Conservation (phyloP, 2,797 vertebrate genomes). For the Lepidocolaptes lacrymiger region DNA sequence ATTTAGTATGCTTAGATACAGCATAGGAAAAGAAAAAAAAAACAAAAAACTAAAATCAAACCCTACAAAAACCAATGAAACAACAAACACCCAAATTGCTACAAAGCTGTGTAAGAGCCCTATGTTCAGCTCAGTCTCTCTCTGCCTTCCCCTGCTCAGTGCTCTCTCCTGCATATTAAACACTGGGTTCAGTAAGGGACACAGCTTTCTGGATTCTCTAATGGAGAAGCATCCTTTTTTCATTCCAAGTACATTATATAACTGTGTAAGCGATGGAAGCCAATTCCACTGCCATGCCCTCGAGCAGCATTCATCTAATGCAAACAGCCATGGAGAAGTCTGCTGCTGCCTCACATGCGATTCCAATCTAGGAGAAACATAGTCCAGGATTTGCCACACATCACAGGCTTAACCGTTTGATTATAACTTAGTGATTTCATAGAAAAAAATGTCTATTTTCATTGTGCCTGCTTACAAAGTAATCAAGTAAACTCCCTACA, state of each 20-base stretch:
- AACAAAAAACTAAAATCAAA: not conserved
- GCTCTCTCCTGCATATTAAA: constrained; percentile 59
- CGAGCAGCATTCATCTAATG: constrained; percentile 29
- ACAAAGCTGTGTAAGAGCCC: constrained; percentile 6
- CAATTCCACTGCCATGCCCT: constrained; percentile 21
- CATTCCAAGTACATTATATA: constrained; percentile 54
- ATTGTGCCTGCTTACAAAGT: not conserved
- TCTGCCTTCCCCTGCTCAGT: not conserved
- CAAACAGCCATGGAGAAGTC: constrained; percentile 41
- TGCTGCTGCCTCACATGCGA: constrained; percentile 6
- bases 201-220: constrained; percentile 31
- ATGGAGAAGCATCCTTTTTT: constrained; percentile 40
- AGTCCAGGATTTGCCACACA: constrained; percentile 27
- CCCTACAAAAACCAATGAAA: not conserved
- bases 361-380: constrained; percentile 15
- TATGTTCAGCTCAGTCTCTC: not conserved
- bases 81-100: not conserved
- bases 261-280: constrained; percentile 15
- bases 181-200: constrained; percentile 51
- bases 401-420: constrained; percentile 47
- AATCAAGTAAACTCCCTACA: not conserved
- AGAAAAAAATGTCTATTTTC: not conserved
- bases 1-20: constrained; percentile 46
- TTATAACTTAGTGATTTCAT: not conserved
- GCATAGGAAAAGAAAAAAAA: not conserved